Evolutionary conservation across 1,140 invertebrate species (phyloP).

Genomic region (Drosophila pallidifrons): DNA sequence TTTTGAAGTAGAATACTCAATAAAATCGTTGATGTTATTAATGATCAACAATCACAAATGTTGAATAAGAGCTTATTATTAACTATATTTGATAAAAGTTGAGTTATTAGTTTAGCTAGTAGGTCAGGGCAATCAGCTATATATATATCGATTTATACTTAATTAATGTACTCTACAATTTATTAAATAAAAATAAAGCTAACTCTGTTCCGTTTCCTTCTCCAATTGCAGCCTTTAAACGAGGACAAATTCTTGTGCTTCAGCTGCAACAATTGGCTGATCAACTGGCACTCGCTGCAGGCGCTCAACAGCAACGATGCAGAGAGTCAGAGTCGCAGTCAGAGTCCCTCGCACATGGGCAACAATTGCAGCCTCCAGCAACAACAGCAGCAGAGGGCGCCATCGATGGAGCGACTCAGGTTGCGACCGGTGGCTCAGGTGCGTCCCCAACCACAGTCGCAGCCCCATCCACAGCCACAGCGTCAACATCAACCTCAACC

Average conservation of each 20-base stretch:
- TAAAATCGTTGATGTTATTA: too few species aligned
- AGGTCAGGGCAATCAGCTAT: too few species aligned
- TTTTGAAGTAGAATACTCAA: too few species aligned
- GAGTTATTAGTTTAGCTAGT: too few species aligned
- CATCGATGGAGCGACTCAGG: constrained; percentile 25
- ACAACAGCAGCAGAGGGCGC: constrained; percentile 3
- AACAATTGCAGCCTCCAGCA: constrained; percentile 53
- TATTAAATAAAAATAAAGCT: neutral
- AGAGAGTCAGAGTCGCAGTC: constrained; percentile 59
- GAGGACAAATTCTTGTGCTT: constrained; percentile 84
- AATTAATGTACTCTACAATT: neutral
- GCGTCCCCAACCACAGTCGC: constrained; percentile 50
- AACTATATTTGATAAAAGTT: too few species aligned
- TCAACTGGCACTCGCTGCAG: constrained; percentile 84
- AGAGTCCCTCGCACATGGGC: constrained; percentile 76
- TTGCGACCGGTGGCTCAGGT: constrained; percentile 55
- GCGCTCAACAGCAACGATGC: constrained; percentile 81
- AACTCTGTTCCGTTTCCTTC: neutral
- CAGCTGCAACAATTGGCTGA: constrained; percentile 84
- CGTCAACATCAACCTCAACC: neutral
- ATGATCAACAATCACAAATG: too few species aligned
- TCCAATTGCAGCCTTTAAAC: constrained; percentile 68
- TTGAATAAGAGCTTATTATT: too few species aligned
- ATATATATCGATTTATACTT: too few species aligned
- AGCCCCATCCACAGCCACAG: constrained; percentile 4